Percentiles rank a stretch among this genome's conserved stretches.
These are phyloP conservation scores for Hydrocynus forskahlii DNA, from an alignment of 2,797 vertebrate species.

Conservation along the genomic window DNA sequence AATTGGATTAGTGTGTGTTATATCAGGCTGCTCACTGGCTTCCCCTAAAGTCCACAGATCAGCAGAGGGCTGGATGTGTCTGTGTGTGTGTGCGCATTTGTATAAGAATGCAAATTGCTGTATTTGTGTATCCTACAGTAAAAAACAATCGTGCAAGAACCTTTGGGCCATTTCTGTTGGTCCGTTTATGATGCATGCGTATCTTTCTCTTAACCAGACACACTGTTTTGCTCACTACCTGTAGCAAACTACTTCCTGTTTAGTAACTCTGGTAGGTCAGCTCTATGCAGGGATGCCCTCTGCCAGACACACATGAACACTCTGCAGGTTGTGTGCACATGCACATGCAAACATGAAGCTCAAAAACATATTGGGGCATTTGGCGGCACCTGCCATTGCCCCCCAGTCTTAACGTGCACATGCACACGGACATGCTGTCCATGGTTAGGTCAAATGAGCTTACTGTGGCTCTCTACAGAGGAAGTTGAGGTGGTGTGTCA, in stretches of 20 bases:
- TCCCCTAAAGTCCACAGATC: constrained; percentile 29
- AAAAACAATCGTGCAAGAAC: too few species aligned
- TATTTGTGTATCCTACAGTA: too few species aligned
- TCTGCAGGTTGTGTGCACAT: too few species aligned
- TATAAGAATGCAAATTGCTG: background rate
- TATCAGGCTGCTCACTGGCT: constrained; percentile 40
- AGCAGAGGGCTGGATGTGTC: background rate
- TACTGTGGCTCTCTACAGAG: background rate
- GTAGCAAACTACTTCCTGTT: too few species aligned
- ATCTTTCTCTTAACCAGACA: too few species aligned
- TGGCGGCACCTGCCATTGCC: background rate
- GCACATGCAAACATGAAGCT: too few species aligned
- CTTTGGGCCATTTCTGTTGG: too few species aligned
- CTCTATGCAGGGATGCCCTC: too few species aligned
- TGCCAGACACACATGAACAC: too few species aligned
- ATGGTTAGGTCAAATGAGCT: background rate
- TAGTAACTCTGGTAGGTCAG: too few species aligned
- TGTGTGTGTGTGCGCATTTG: background rate
- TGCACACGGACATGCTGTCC: background rate
- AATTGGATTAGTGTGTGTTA: constrained; percentile 51
- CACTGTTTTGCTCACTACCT: too few species aligned
- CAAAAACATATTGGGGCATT: background rate
- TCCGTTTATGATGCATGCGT: too few species aligned
- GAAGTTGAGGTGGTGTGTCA: background rate
- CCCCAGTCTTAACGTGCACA: background rate